phyloP scores from a whole-genome alignment of 1,140 invertebrate species.

The Platyscapa corneri region DNA sequence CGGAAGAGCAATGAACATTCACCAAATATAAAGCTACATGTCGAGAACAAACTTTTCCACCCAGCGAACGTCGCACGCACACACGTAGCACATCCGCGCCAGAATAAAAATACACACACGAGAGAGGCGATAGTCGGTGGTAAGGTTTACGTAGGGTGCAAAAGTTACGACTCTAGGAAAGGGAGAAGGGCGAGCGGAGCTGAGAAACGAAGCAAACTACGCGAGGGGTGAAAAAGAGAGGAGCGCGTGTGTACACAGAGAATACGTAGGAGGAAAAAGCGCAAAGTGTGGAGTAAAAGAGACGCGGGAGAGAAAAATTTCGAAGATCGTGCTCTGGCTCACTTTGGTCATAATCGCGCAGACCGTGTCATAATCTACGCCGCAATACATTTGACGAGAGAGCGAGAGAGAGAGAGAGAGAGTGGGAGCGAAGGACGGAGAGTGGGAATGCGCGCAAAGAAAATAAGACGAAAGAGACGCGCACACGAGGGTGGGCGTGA shows the following conservation, averaged over 20 bases:
- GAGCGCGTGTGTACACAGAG: not conserved
- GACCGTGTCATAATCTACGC: conserved; percentile 74
- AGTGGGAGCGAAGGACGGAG: not conserved
- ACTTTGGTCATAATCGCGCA: conserved; percentile 72
- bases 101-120: conserved; percentile 10
- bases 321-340: conserved; percentile 49
- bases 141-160: conserved; percentile 39
- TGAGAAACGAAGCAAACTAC: conserved; percentile 1
- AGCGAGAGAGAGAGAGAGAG: conserved; percentile 7
- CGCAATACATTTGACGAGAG: conserved; percentile 73
- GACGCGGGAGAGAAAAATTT: conserved; percentile 45
- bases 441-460: not conserved
- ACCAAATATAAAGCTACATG: not conserved
- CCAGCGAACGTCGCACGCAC: not conserved
- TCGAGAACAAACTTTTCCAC: conserved; percentile 38
- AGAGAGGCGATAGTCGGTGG: conserved; percentile 11
- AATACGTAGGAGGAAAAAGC: conserved; percentile 43
- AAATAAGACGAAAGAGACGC: not conserved
- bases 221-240: conserved; percentile 36
- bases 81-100: not conserved
- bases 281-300: conserved; percentile 49
- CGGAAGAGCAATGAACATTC: conserved; percentile 2
- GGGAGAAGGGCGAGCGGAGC: conserved; percentile 28
- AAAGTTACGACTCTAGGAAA: conserved; percentile 50
- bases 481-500: not conserved